Base-by-base conservation (phyloP, 2,113 vertebrate species). In the Ariopsis seemanni region DNA sequence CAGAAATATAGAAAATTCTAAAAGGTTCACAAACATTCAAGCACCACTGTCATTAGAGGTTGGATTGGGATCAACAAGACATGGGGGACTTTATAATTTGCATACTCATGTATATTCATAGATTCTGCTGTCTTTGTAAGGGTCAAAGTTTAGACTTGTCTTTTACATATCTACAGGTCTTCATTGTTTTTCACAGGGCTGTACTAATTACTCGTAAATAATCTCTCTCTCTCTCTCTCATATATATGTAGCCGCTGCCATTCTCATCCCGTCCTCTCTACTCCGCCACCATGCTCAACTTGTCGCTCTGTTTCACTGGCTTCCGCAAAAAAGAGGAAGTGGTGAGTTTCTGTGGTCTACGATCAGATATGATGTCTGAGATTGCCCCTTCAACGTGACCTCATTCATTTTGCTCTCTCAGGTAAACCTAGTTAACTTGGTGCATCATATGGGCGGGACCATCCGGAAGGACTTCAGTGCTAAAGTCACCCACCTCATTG, bases 361-460 rank as follows among this genome's bases (percentile, higher is more conserved):
- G 0, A 48, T 1, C 27, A 78, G 20, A 72, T 50, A 0, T 60
- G 2, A n/a, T 18, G 42, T 1, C 15, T 20, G 62, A 10, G 10
- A 20, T 20, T 34, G 8, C 17, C 25, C 15, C 18, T 12, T 58
- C 6, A n/a, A 2, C 34, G 22, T 58, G 14, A 10, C 10, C 27
- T 72, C 22, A 88, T 57, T 71, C 14, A 22, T 71, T 71, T 83
- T 14, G 52, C 63, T 50, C 71, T 86, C 0, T 63, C 71, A 99
- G 98, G 97, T 98, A 80, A 96, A 95, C n/a, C 92, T 99, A 20
- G 97, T 99, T 88, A 98, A 96, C 87, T 93, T 99, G 90, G 98
- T 97, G 85, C 98, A 99, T 95, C 97, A 99, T 89, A 99, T 99
- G 98, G 98, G 98, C 72, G 98, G 98, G 81, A 96, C 96, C 90